Conservation (phyloP, 1,140 invertebrate genomes). For the Drosophila tristis region DNA sequence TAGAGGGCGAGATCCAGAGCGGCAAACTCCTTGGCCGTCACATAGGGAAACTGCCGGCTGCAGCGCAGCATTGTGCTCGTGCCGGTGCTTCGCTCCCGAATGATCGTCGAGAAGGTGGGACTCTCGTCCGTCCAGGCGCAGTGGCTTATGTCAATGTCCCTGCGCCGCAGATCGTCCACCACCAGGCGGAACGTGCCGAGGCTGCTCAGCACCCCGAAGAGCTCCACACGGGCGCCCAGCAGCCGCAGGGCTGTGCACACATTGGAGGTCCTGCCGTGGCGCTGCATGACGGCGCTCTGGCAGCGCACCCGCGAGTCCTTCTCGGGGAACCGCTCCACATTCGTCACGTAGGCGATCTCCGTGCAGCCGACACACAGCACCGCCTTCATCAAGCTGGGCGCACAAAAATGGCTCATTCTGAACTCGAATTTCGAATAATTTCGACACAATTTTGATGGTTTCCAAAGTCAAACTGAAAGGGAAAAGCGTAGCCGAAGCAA, state of each 20-base stretch:
- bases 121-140: slow-evolving; percentile 79
- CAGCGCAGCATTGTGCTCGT: slow-evolving; percentile 88
- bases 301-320: slow-evolving; percentile 85
- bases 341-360: slow-evolving; percentile 85
- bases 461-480: too few relatives aligned
- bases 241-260: slow-evolving; percentile 87
- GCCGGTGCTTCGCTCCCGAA: slow-evolving; percentile 85
- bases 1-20: slow-evolving; percentile 85
- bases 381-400: slow-evolving; percentile 35
- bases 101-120: slow-evolving; percentile 85
- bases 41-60: slow-evolving; percentile 86
- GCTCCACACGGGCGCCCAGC: slow-evolving; percentile 85
- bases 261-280: slow-evolving; percentile 90
- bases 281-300: slow-evolving; percentile 85
- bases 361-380: slow-evolving; percentile 84
- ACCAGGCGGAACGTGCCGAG: slow-evolving; percentile 85
- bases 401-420: slow-evolving; percentile 17
- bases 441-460: background rate
- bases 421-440: slow-evolving; percentile 11
- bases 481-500: too few relatives aligned
- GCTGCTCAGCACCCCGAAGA: slow-evolving; percentile 85
- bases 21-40: slow-evolving; percentile 86
- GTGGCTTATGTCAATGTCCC: slow-evolving; percentile 85
- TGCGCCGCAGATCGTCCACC: slow-evolving; percentile 85
- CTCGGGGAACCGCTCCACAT: slow-evolving; percentile 84